A percentile compares a stretch with the other conserved stretches of the same genome.
These are phyloP conservation scores for Meleagris gallopavo DNA, from an alignment of 2,113 vertebrate species.

Conservation along the genomic window DNA sequence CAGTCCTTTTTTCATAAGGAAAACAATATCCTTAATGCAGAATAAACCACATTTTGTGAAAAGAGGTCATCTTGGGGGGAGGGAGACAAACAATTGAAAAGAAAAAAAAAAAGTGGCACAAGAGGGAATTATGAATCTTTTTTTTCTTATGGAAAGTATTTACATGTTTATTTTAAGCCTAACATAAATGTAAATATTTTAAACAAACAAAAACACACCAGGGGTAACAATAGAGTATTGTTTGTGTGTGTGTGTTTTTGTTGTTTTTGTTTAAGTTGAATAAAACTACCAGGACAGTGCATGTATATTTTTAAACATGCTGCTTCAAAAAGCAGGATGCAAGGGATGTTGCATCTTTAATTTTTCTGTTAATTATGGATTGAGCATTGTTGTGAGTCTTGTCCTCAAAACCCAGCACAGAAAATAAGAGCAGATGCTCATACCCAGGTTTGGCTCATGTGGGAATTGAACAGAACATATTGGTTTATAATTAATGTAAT, in stretches of 20 bases:
- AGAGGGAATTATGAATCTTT: constrained; percentile 62
- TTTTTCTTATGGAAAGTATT: constrained; percentile 75
- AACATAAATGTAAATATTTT: constrained; percentile 81
- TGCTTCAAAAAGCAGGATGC: constrained; percentile 82
- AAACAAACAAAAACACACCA: constrained; percentile 79
- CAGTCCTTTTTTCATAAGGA: constrained; percentile 52
- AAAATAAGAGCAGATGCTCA: constrained; percentile 95
- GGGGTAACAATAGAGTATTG: constrained; percentile 79
- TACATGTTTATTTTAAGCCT: constrained; percentile 79
- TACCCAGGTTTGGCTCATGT: constrained; percentile 89
- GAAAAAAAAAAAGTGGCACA: constrained; percentile 54
- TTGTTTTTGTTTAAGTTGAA: constrained; percentile 35
- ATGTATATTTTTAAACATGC: constrained; percentile 79
- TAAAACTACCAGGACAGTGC: constrained; percentile 72
- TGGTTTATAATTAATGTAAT: constrained; percentile 99
- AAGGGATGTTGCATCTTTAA: constrained; percentile 86
- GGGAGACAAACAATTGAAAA: constrained; percentile 63
- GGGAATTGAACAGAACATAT: constrained; percentile 94
- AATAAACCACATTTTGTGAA: constrained; percentile 71
- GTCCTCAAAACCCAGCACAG: constrained; percentile 86
- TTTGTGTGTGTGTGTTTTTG: background rate
- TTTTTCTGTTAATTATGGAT: constrained; percentile 89
- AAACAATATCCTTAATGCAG: constrained; percentile 68
- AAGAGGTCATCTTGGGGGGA: constrained; percentile 68
- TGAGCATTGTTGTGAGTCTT: constrained; percentile 88